Base-by-base conservation (phyloP, 2,888 invertebrate species). In the Sesamia inferens region DNA sequence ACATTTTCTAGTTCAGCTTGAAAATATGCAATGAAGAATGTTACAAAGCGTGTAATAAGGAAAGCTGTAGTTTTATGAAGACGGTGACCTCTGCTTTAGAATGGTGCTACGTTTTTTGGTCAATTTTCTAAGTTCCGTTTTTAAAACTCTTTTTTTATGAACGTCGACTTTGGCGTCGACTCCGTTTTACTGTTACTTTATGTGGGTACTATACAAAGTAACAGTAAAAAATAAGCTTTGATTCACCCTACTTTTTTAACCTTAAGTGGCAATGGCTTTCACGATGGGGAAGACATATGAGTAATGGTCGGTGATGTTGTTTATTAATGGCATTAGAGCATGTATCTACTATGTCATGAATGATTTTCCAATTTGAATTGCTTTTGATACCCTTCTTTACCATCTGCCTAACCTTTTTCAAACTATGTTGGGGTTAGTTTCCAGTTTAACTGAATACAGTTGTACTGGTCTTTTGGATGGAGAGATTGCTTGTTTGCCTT, bases 1-100 rank as follows among this genome's bases (percentile, higher is more conserved):
- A 81, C 71, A 82, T 74, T 82, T 83, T 74, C 70, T 74, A 79
- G 68, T 73, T 83, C 66, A 84, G 79, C 59, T 69, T 73, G 71
- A 76, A 76, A 83, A 83, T 83, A 84, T 84, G 79, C 83, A 83
- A 84, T 83, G 79, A 83, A 79, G 83, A 82, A 85, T 85, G 83
- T 82, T 72, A 22, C 71, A 66, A 71, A 85, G 80, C 85, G 83
- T 83, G 78, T 85, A 84, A 83, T 85, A 83, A 75, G 83, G 75
- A 65, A 82, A 69, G 67, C 83, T 82, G 78, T 80, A 73, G 77
- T 83, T 74, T 82, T 79, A 84, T 85, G 73, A 79, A 82, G 75
- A 71, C 71, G 65, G 61, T 78, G 78, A 73, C 80, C 81, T 76
- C 71, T 71, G 44, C 65, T 76, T 68, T 11, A 82, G 68, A 68